Evolutionary conservation across 2,797 vertebrate genomes (phyloP).

Genomic region (Scleropages formosus): DNA sequence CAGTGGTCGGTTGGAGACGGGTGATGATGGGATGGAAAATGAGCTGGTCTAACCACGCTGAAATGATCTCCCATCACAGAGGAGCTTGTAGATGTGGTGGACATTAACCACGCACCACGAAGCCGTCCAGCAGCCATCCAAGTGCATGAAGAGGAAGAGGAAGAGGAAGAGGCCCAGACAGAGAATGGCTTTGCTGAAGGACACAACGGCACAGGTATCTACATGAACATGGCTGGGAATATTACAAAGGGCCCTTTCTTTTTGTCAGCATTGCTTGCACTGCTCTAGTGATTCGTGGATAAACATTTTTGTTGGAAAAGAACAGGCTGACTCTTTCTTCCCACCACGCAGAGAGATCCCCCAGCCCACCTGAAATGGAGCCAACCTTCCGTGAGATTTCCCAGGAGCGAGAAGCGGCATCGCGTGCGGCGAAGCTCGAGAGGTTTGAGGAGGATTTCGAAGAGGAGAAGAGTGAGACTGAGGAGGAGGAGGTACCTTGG

Average conservation of each 20-base stretch:
- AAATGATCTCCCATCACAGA: slow-evolving; percentile 8
- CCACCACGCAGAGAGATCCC: slow-evolving; percentile 52
- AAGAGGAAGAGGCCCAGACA: slow-evolving; percentile 39
- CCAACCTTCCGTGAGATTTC: slow-evolving; percentile 39
- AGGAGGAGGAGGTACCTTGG: slow-evolving; percentile 16
- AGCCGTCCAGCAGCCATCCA: slow-evolving; percentile 47
- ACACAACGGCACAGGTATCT: slow-evolving; percentile 62
- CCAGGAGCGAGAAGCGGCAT: slow-evolving; percentile 40
- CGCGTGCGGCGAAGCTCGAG: slow-evolving; percentile 33
- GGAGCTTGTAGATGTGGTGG: slow-evolving; percentile 47
- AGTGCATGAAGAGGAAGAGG: slow-evolving; percentile 49
- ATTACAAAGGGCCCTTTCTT: not conserved
- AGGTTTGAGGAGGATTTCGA: slow-evolving; percentile 42
- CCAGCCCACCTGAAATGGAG: slow-evolving; percentile 60
- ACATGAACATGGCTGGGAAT: not conserved
- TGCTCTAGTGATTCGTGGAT: not conserved
- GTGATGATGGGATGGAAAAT: not conserved
- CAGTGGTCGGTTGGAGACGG: not conserved
- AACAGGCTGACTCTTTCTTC: not conserved
- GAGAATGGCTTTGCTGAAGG: slow-evolving; percentile 29
- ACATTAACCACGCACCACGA: slow-evolving; percentile 43
- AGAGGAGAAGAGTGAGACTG: slow-evolving; percentile 24
- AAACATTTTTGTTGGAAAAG: not conserved
- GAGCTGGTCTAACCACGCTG: not conserved
- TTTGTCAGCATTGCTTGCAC: slow-evolving; percentile 7